These are phyloP conservation scores for Ceratotherium simum DNA, from an alignment of 2,113 vertebrate species.

Conservation along the genomic window DNA sequence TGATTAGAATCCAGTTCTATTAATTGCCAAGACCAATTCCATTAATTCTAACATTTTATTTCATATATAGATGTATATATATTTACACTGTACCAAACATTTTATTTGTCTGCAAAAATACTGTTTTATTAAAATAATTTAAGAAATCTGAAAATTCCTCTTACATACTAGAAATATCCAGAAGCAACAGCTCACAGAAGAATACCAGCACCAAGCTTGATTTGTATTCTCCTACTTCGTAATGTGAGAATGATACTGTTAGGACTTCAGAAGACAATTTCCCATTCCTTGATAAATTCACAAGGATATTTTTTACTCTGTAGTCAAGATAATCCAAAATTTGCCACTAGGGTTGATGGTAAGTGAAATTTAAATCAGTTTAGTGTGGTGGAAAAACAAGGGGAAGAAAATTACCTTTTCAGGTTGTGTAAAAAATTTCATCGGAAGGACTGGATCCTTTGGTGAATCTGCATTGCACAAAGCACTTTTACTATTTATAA, in stretches of 20 bases:
- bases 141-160: slow-evolving; percentile 2
- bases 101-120: neutral
- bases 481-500: slow-evolving; percentile 99
- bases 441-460: slow-evolving; percentile 96
- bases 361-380: slow-evolving; percentile 47
- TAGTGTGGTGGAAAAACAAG: neutral
- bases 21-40: neutral
- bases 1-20: neutral
- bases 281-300: neutral
- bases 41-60: slow-evolving; percentile 26
- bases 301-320: neutral
- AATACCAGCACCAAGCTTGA: neutral
- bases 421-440: slow-evolving; percentile 96
- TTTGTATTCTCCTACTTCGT: neutral
- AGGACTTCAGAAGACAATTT: neutral
- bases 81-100: neutral
- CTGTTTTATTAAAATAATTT: slow-evolving; percentile 34
- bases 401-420: slow-evolving; percentile 92
- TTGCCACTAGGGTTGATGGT: neutral
- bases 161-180: slow-evolving; percentile 20
- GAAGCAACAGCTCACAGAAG: neutral
- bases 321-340: neutral
- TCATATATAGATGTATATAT: neutral
- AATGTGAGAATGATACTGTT: neutral
- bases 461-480: slow-evolving; percentile 96